Base-by-base conservation (phyloP, 2,888 invertebrate genomes). In the Unio pictorum region DNA sequence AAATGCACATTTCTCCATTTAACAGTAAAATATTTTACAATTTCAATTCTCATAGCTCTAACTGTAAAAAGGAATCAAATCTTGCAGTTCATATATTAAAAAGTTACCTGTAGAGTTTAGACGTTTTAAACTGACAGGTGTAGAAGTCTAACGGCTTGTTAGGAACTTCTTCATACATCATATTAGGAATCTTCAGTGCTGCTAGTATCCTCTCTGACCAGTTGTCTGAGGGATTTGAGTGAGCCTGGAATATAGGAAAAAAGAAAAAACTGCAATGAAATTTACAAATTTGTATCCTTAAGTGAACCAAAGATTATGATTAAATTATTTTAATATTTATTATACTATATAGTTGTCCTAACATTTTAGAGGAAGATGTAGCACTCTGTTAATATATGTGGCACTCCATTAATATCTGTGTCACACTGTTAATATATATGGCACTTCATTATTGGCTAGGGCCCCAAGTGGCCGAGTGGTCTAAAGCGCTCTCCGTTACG, bases 91-190 rank as follows among this genome's bases (percentile, higher is more conserved):
- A n/a, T 17, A 30, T 30, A 17, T 23, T 54, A 28, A 23, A 23
- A 34, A 64, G 86, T 81, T 81, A 92, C 92, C 91, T 92, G 82
- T 91, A 89, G 6, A 92, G 86, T 83, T 92, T 92, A 18, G 92
- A 91, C 72, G 89, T 91, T 77, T 91, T 91, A 85, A 92, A 92
- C 64, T 91, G 90, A 81, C 92, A 92, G 2, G 92, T 92, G 87
- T 91, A 92, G 86, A 91, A 92, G 77, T 92, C 91, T 18, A 91
- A 85, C 1, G 92, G 92, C 78, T 91, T 88, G 79, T 91, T 91
- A 7, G 92, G 92, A 1, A 92, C 91, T 6, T 91, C 89, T 76
- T 91, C 90, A 5, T 85, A 76, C 91, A 92, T 91, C 56, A 91
- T 81, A 83, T 92, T 92, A 1, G 92, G 91, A 45, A 92, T 87